These are phyloP conservation scores for Achatina immaculata DNA, from an alignment of 1,140 invertebrate species.

Conservation along the genomic window DNA sequence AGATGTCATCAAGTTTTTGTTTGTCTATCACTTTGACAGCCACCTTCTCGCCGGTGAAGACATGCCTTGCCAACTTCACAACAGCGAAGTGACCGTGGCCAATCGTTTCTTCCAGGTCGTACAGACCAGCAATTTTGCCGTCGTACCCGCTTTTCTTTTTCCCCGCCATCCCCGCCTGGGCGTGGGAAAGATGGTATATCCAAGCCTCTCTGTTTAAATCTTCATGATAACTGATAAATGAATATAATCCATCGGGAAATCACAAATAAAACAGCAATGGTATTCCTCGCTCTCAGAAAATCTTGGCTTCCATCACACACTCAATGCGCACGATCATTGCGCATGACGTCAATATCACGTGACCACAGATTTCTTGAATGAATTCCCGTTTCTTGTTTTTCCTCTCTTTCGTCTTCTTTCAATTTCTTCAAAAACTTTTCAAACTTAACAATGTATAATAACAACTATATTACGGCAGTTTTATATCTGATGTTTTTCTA, in stretches of 20 bases:
- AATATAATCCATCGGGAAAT: not conserved
- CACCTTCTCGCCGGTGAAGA: constrained; percentile 98
- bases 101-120: constrained; percentile 93
- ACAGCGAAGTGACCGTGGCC: constrained; percentile 95
- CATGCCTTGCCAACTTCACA: constrained; percentile 97
- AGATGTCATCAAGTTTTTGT: constrained; percentile 94
- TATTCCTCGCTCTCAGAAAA: constrained; percentile 26
- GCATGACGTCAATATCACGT: constrained; percentile 38
- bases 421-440: no score
- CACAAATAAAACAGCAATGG: not conserved
- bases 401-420: not conserved
- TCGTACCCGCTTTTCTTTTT: constrained; percentile 74
- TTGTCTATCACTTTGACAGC: constrained; percentile 93
- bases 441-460: no score
- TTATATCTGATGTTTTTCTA: no score
- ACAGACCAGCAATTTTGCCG: constrained; percentile 93
- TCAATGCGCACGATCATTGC: constrained; percentile 39
- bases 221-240: not conserved
- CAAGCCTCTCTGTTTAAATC: not conserved
- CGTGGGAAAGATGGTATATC: not conserved
- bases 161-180: not conserved
- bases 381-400: not conserved
- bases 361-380: not conserved
- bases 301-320: constrained; percentile 34
- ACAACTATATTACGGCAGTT: no score